Evolutionary conservation across 2,888 invertebrate species (phyloP).

Genomic region (Cremastobaeus sp.): DNA sequence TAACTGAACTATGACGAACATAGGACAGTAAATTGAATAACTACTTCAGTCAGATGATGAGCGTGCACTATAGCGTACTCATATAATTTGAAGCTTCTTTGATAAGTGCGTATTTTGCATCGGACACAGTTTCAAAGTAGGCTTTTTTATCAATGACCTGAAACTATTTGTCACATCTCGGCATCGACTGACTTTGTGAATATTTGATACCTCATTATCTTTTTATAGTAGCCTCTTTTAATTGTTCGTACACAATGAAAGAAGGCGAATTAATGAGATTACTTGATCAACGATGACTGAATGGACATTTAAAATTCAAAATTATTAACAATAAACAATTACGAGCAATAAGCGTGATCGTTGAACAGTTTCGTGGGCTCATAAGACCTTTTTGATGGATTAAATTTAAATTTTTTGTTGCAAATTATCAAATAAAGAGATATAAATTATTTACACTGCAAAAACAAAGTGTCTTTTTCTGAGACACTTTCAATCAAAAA

Average conservation of each 20-base stretch:
- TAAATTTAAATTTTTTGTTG: no score
- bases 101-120: constrained; percentile 59
- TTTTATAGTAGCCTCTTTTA: constrained; percentile 21
- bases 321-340: no score
- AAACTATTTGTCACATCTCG: neutral
- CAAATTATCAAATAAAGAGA: no score
- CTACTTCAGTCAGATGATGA: constrained; percentile 68
- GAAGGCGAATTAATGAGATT: constrained; percentile 3
- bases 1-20: constrained; percentile 76
- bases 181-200: neutral
- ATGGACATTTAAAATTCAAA: constrained; percentile 7
- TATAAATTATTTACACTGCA: no score
- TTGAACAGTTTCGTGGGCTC: no score
- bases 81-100: constrained; percentile 55
- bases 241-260: constrained; percentile 15
- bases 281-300: neutral
- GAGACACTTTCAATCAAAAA: no score
- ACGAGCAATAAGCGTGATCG: no score
- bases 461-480: no score
- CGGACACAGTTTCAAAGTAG: constrained; percentile 38
- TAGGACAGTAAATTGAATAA: constrained; percentile 76
- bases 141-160: constrained; percentile 39
- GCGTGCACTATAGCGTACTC: constrained; percentile 58
- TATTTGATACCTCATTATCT: constrained; percentile 26
- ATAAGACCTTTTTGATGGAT: no score